Evolutionary conservation across 2,888 invertebrate species (phyloP).

Genomic region (Macrosoma leucophasiata): DNA sequence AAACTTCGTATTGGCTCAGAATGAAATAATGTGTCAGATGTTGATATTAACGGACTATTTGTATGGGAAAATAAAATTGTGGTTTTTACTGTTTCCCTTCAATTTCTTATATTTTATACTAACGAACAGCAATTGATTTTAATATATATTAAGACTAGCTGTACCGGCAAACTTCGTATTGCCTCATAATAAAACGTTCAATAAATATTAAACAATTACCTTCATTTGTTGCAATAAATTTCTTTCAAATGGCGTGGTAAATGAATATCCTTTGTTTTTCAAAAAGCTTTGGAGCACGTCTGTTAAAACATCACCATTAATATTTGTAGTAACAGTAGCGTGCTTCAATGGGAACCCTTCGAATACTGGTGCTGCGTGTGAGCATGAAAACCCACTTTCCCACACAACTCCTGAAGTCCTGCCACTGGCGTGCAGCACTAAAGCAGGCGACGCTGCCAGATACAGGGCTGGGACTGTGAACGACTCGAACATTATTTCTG

Average conservation of each 20-base stretch:
- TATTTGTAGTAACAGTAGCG: constrained; percentile 86
- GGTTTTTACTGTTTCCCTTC: too few species aligned
- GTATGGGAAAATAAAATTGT: too few species aligned
- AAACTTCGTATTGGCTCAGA: too few species aligned
- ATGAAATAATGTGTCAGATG: too few species aligned
- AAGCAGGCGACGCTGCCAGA: constrained; percentile 61
- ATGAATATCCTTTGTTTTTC: constrained; percentile 87
- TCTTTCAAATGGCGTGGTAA: constrained; percentile 90
- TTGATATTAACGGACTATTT: too few species aligned
- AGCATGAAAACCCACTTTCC: constrained; percentile 66
- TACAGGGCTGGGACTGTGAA: constrained; percentile 70
- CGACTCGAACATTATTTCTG: constrained; percentile 70
- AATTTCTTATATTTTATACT: too few species aligned
- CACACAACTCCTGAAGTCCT: constrained; percentile 69
- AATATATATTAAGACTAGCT: too few species aligned
- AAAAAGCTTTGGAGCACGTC: constrained; percentile 90
- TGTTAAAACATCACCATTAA: constrained; percentile 87
- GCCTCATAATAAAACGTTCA: too few species aligned
- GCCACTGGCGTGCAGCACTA: constrained; percentile 67
- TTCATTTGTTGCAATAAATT: constrained; percentile 95
- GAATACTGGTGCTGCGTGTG: constrained; percentile 68
- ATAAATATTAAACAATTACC: too few species aligned
- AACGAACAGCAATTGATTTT: too few species aligned
- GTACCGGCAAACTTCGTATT: too few species aligned
- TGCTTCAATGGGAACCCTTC: constrained; percentile 86